Percentiles rank a stretch among this genome's conserved stretches.
These are phyloP conservation scores for Drosophila eugracilis DNA, from an alignment of 1,140 invertebrate species.

Conservation along the genomic window DNA sequence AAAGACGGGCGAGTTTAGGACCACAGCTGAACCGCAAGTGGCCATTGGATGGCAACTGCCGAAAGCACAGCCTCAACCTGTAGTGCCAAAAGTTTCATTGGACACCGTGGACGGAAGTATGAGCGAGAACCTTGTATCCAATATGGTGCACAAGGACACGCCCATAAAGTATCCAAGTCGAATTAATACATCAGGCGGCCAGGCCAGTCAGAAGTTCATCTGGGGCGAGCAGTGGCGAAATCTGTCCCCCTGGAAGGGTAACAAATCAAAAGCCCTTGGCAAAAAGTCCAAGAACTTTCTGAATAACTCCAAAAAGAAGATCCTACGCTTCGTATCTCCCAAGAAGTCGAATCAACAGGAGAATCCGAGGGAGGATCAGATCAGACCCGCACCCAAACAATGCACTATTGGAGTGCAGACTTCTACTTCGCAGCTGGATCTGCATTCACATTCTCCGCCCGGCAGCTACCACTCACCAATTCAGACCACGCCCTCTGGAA, in stretches of 20 bases:
- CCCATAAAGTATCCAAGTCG: constrained; percentile 62
- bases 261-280: constrained; percentile 37
- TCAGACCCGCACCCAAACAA: constrained; percentile 8
- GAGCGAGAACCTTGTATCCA: constrained; percentile 65
- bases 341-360: constrained; percentile 63
- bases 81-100: constrained; percentile 63
- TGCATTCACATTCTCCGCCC: constrained; percentile 70
- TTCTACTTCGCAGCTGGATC: constrained; percentile 50
- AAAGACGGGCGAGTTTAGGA: constrained; percentile 45
- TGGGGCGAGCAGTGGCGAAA: constrained; percentile 75
- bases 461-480: constrained; percentile 80
- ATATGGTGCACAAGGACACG: constrained; percentile 74
- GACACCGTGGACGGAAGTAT: constrained; percentile 75
- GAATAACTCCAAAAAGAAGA: constrained; percentile 76
- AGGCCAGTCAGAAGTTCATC: constrained; percentile 70
- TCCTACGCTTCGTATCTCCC: constrained; percentile 75
- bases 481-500: constrained; percentile 61
- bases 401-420: constrained; percentile 78
- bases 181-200: constrained; percentile 5
- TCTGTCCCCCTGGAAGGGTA: constrained; percentile 65
- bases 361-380: background rate
- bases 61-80: constrained; percentile 13
- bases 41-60: constrained; percentile 69
- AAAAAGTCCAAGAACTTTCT: constrained; percentile 70
- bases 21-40: constrained; percentile 66